These are phyloP conservation scores for Oncorhynchus kisutch DNA, from an alignment of 2,113 vertebrate genomes.

Conservation along the genomic window DNA sequence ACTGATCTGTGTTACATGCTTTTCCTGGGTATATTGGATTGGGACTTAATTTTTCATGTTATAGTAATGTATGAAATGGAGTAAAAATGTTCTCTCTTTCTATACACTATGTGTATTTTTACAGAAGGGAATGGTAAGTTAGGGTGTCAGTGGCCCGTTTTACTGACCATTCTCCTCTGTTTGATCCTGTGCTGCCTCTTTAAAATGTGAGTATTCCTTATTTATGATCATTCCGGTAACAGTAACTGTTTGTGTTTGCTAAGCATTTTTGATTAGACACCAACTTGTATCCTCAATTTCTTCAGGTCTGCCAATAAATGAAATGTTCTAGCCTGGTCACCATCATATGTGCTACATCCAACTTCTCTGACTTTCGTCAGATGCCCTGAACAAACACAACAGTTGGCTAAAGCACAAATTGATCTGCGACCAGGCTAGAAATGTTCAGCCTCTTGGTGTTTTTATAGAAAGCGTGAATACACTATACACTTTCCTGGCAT, in stretches of 20 bases:
- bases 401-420: conserved; percentile 43
- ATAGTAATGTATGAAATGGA: not conserved
- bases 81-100: not conserved
- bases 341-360: not conserved
- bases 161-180: not conserved
- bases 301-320: too few relatives aligned
- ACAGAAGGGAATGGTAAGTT: not conserved
- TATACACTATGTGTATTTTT: not conserved
- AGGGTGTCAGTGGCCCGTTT: not conserved
- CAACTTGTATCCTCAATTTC: too few relatives aligned
- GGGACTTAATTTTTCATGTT: not conserved
- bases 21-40: not conserved
- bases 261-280: too few relatives aligned
- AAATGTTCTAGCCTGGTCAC: not conserved
- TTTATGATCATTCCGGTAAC: not conserved
- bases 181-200: not conserved
- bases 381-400: not conserved
- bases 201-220: not conserved
- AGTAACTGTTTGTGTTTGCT: too few relatives aligned
- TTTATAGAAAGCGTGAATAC: conserved; percentile 30
- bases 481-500: conserved; percentile 47
- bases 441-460: too few relatives aligned
- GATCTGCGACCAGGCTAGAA: not conserved
- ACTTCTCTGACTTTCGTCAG: not conserved
- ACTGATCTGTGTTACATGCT: not conserved